A percentile compares a stretch with the other conserved stretches of the same genome.
Evolutionary conservation across 2,888 invertebrate genomes (phyloP).

Genomic region (Drosophila atroscutellata): DNA sequence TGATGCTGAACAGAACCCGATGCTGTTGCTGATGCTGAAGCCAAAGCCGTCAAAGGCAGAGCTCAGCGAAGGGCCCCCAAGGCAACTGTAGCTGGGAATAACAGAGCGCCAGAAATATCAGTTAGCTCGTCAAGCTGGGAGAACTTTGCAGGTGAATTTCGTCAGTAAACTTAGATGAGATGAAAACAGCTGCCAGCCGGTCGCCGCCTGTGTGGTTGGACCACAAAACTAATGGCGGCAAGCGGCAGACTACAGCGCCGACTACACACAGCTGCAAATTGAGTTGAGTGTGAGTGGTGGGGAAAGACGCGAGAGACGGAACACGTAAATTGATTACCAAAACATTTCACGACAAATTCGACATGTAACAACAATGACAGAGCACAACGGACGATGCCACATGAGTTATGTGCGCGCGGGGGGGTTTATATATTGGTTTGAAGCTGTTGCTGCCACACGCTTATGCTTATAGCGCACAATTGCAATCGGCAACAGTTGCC

Average conservation of each 20-base stretch:
- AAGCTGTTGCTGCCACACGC: constrained; percentile 10
- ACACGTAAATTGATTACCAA: constrained; percentile 76
- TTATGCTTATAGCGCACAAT: constrained; percentile 17
- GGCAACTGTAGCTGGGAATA: constrained; percentile 31
- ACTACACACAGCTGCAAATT: background rate
- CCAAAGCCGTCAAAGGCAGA: constrained; percentile 11
- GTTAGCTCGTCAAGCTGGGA: constrained; percentile 24
- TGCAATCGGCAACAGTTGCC: constrained; percentile 60
- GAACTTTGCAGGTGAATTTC: constrained; percentile 66
- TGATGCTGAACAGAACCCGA: constrained; percentile 2
- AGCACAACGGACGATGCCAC: constrained; percentile 18
- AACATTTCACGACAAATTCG: constrained; percentile 79
- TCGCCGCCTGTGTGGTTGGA: constrained; percentile 25
- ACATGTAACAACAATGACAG: constrained; percentile 69
- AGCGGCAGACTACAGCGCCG: background rate
- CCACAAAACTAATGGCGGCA: constrained; percentile 49
- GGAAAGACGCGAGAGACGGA: constrained; percentile 26
- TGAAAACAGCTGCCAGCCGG: constrained; percentile 29
- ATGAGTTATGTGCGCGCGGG: background rate
- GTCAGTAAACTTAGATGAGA: constrained; percentile 29
- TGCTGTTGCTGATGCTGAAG: background rate
- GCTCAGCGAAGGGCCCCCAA: constrained; percentile 4
- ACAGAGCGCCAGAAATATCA: constrained; percentile 25
- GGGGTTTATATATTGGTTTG: background rate
- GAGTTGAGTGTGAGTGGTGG: background rate